These are phyloP conservation scores for Paramormyrops hopkinsi DNA, from an alignment of 2,797 vertebrate species.

Conservation along the genomic window DNA sequence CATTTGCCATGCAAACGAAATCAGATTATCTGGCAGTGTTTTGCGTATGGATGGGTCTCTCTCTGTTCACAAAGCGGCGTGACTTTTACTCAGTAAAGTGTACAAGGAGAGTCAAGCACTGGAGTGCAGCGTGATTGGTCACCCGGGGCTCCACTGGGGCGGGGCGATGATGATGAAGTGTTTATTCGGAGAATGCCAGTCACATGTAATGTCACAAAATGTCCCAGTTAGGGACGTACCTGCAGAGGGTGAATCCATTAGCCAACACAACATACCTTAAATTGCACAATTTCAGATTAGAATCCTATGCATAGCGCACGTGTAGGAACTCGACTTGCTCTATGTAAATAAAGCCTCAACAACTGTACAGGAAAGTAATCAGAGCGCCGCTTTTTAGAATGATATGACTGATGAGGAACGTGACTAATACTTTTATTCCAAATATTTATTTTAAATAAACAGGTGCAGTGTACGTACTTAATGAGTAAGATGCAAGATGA, in stretches of 20 bases:
- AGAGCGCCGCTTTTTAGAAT: background rate
- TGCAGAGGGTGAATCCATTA: conserved; percentile 56
- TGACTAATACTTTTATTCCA: background rate
- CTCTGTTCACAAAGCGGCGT: conserved; percentile 72
- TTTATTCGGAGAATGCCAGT: conserved; percentile 70
- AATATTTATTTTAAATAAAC: background rate
- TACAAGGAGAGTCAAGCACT: conserved; percentile 57
- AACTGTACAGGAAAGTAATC: background rate
- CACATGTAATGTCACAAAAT: conserved; percentile 44
- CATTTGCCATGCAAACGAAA: conserved; percentile 86
- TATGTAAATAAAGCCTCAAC: background rate
- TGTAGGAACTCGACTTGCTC: background rate
- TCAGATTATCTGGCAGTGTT: conserved; percentile 77
- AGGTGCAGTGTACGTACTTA: background rate
- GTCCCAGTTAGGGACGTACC: conserved; percentile 51
- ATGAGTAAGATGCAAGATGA: background rate
- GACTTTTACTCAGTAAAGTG: conserved; percentile 84
- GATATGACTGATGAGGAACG: background rate
- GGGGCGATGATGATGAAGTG: conserved; percentile 59
- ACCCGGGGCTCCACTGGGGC: conserved; percentile 54
- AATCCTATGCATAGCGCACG: background rate
- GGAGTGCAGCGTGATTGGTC: conserved; percentile 72
- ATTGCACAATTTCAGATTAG: background rate
- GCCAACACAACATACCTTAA: conserved; percentile 44
- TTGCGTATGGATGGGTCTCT: conserved; percentile 79